Base-by-base conservation (phyloP, 1,140 invertebrate genomes). In the Lerema accius region DNA sequence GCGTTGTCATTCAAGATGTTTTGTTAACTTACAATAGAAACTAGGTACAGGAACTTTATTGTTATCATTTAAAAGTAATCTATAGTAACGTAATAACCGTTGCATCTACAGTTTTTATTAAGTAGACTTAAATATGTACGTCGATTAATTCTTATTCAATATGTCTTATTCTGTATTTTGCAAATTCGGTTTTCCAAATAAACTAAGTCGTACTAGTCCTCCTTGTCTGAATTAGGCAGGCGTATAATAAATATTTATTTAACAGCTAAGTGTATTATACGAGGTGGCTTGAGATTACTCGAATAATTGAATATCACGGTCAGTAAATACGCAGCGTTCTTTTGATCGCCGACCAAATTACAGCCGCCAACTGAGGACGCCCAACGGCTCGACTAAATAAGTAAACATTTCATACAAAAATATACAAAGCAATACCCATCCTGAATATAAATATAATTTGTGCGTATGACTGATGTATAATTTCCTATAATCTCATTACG, bases 31-130 rank as follows among this genome's bases (percentile, higher is more conserved):
- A 64, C 76, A 77, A 74, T 76, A 69, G 72, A 49, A 77, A 78
- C 49, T 83, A n/a, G n/a, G n/a, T 83, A 83, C 76, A 79, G 77
- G 71, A 80, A 83, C 74, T 68, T 77, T 76, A 76, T 84, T 82
- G 76, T 83, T 71, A 59, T 70, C 75, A 23, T 23, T 23, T 23
- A 5, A 23, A 23, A 2, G 19, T 23, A 23, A 5, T 23, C 19
- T 23, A 23, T 5, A 5, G 2, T 23, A 3, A 23, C n/a, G n/a
- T n/a, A n/a, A n/a, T 65, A 64, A 63, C 58, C 51, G 71, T 77
- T 32, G 3, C 5, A 23, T 23, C 19, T 23, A n/a, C n/a, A n/a
- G n/a, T n/a, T n/a, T n/a, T n/a, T n/a, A n/a, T n/a, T n/a, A n/a
- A n/a, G n/a, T n/a, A n/a, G n/a, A n/a, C n/a, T n/a, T n/a, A n/a